Base-by-base conservation (phyloP, 2,888 invertebrate species). In the Sinentomon sp. region DNA sequence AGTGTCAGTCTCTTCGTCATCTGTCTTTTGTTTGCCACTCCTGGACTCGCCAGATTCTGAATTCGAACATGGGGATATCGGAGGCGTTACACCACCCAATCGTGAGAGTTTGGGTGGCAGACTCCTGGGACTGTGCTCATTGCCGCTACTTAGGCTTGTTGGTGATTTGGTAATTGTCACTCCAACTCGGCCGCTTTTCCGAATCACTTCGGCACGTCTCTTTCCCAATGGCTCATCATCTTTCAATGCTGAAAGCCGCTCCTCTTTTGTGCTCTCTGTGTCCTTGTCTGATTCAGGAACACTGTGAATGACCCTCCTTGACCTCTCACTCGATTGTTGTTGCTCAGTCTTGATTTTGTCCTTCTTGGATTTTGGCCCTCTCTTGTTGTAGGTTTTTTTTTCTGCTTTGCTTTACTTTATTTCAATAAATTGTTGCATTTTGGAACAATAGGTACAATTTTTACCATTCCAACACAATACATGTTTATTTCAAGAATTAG, bases 111-210 rank as follows among this genome's bases (percentile, higher is more conserved):
- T 62, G 28, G 49, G 50, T 12, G 56, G 54, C 4, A 61, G 60
- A 23, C 30, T 32, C 38, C 53, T 54, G 12, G 54, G 52, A 38
- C 55, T 59, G 36, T 53, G 60, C 17, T 61, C 57, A 41, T 64
- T 61, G 41, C 65, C 64, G 38, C 65, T 65, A 38, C 66, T 66
- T 43, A 59, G 63, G 5, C 64, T 59, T 40, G n/a, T n/a, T n/a
- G n/a, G n/a, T n/a, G n/a, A n/a, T n/a, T n/a, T n/a, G 28, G 78
- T 80, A 41, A 82, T 82, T 32, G 80, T 80, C 30, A 82, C 78
- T 30, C 82, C 82, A 44, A 80, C 80, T 56, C 80, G 80, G 5
- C 80, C 80, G 3, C 77, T 77, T 51, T 78, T 80, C n/a, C n/a
- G n/a, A n/a, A n/a, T n/a, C n/a, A n/a, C n/a, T n/a, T n/a, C 21